These are phyloP conservation scores for Etheostoma perlongum DNA, from an alignment of 2,797 vertebrate genomes.

Conservation along the genomic window DNA sequence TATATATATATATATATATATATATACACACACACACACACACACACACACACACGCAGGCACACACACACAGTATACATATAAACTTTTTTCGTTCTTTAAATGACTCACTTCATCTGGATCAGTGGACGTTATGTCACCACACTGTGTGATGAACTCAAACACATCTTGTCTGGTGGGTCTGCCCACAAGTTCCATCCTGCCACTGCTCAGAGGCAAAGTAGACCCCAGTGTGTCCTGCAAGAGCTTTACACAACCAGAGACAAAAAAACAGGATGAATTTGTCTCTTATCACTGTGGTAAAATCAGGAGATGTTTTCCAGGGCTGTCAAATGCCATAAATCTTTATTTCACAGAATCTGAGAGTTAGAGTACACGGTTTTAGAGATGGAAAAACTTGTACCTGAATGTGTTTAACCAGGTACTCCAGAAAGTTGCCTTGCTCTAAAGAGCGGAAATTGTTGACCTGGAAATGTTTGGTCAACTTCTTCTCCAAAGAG, in stretches of 20 bases:
- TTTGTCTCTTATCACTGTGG: neutral
- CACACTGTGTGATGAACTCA: slow-evolving; percentile 88
- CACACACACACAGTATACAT: no score
- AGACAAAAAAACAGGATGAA: neutral
- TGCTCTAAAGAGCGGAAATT: slow-evolving; percentile 81
- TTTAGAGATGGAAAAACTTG: neutral
- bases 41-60: no score
- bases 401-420: slow-evolving; percentile 84
- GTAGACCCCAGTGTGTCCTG: slow-evolving; percentile 80
- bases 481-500: slow-evolving; percentile 81
- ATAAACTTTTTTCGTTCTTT: neutral
- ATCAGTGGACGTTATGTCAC: slow-evolving; percentile 58
- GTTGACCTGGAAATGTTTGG: slow-evolving; percentile 79
- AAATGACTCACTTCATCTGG: slow-evolving; percentile 75
- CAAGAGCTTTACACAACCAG: slow-evolving; percentile 72
- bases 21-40: no score
- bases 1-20: no score
- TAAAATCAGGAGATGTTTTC: neutral
- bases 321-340: neutral
- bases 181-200: slow-evolving; percentile 50
- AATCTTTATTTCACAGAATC: neutral
- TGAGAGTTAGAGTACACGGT: neutral
- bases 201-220: slow-evolving; percentile 66
- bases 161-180: slow-evolving; percentile 85
- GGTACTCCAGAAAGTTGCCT: slow-evolving; percentile 85